Evolutionary conservation across 2,888 invertebrate genomes (phyloP), one percentile per base, ranked within the genome.

Genomic region (Caenorhabditis sp.): DNA sequence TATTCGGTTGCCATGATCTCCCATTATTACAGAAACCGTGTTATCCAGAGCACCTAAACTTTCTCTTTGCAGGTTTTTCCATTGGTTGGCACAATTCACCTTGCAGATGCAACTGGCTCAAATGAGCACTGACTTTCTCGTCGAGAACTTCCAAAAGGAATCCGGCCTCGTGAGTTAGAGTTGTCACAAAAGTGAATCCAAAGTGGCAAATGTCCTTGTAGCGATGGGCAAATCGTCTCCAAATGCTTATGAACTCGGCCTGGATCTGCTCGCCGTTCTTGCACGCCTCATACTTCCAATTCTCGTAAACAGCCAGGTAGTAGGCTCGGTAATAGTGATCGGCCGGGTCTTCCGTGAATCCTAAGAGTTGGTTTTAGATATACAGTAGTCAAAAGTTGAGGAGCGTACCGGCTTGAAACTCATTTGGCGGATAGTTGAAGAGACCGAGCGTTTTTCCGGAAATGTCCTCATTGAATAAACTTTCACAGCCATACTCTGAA

Each of bases 1-100:
- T 53, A 90, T 90, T 43, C 90, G 83, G 79, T 89, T 89, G 11
- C 90, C 90, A 79, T 90, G 90, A 68, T 90, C 90, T 65, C 90
- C 90, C 85, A 89, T 82, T 11, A 88, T 79, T 5, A 88, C 63
- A 0, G 88, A 78, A 11, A 83, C 73, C 13, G 83, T 83, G 66
- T 86, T 84, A 30, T 86, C 72, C 52, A 86, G 37, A 9, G 58
- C 78, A 24, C 79, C 82, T 61, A 15, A 71, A 61, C 4, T 24
- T 7, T 2, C 22, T 24, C 15, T 13, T 46, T 27, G 20, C 1
- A 48, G 5, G 11, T 9, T 24, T 8, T 55, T 37, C 59, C n/a
- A n/a, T n/a, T n/a, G n/a, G n/a, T n/a, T n/a, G n/a, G n/a, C n/a
- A n/a, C n/a, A n/a, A n/a, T n/a, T n/a, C n/a, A 22, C 63, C 65